Conservation (phyloP, 2,113 vertebrate genomes). For the Australoheros scitulus region DNA sequence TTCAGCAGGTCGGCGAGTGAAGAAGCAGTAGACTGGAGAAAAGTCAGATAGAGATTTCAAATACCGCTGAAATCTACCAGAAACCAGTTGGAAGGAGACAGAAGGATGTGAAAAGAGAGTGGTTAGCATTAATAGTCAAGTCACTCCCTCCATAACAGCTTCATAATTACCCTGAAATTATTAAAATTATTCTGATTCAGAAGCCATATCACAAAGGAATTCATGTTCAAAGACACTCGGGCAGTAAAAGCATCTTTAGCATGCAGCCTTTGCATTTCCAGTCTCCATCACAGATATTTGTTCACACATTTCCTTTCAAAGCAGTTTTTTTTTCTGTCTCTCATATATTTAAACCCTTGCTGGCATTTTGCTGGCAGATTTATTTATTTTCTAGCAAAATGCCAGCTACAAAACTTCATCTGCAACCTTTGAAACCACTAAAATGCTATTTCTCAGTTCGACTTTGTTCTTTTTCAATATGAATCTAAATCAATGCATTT, state of each 20-base stretch:
- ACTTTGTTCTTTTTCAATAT: conserved; percentile 46
- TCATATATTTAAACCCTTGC: conserved; percentile 14
- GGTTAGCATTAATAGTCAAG: conserved; percentile 58
- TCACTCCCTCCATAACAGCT: conserved; percentile 47
- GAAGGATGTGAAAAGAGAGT: background rate
- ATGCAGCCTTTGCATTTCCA: conserved; percentile 8
- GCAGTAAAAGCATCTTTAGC: conserved; percentile 19
- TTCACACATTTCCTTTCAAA: conserved; percentile 50
- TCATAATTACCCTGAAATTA: conserved; percentile 69
- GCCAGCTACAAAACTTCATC: conserved; percentile 51
- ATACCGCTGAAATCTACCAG: background rate
- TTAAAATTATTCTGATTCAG: conserved; percentile 62
- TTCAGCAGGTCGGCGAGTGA: background rate
- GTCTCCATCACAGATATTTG: conserved; percentile 41
- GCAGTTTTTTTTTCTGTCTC: background rate
- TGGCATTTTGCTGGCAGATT: conserved; percentile 30
- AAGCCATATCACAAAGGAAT: conserved; percentile 62
- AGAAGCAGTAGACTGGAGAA: background rate
- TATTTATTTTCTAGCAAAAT: conserved; percentile 64
- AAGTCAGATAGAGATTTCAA: background rate
- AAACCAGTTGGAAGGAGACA: background rate
- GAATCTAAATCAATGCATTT: conserved; percentile 55
- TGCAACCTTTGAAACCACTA: conserved; percentile 47
- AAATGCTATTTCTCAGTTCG: conserved; percentile 58
- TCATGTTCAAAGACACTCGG: conserved; percentile 50